phyloP scores from a whole-genome alignment of 1,140 invertebrate genomes.

The Globodera rostochiensis region DNA sequence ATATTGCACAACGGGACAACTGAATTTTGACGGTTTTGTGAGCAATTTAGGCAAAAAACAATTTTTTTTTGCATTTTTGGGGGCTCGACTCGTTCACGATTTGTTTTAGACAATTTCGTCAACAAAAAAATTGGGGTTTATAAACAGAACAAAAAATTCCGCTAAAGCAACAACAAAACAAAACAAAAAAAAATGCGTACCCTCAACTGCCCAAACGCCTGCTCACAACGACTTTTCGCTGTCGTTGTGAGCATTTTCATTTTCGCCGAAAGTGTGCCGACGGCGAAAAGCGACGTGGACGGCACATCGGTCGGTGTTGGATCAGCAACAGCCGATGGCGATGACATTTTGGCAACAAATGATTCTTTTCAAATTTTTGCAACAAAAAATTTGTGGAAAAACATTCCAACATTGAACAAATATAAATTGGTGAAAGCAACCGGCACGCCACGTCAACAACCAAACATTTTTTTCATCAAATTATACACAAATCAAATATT shows the following conservation, averaged over 20 bases:
- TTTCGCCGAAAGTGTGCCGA: neutral
- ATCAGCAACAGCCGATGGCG: neutral
- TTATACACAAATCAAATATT: slow-evolving; percentile 2
- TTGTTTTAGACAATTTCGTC: no score
- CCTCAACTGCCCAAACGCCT: neutral
- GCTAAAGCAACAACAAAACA: neutral
- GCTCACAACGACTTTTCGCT: neutral
- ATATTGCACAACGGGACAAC: no score
- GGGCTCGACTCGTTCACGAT: no score
- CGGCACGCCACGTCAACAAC: no score
- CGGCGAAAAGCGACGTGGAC: neutral
- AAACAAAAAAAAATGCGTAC: neutral
- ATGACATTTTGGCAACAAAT: neutral
- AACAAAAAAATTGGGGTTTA: no score
- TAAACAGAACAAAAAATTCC: no score
- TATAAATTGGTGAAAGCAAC: neutral
- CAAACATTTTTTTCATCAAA: neutral
- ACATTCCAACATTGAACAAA: neutral
- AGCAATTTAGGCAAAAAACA: no score
- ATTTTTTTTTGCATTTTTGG: no score
- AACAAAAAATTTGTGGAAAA: neutral
- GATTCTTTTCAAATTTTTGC: neutral
- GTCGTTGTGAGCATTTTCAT: neutral
- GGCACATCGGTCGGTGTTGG: neutral
- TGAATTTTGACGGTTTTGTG: no score